These are phyloP conservation scores for Mionectes olivaceus DNA, from an alignment of 2,797 vertebrate genomes.

Conservation along the genomic window DNA sequence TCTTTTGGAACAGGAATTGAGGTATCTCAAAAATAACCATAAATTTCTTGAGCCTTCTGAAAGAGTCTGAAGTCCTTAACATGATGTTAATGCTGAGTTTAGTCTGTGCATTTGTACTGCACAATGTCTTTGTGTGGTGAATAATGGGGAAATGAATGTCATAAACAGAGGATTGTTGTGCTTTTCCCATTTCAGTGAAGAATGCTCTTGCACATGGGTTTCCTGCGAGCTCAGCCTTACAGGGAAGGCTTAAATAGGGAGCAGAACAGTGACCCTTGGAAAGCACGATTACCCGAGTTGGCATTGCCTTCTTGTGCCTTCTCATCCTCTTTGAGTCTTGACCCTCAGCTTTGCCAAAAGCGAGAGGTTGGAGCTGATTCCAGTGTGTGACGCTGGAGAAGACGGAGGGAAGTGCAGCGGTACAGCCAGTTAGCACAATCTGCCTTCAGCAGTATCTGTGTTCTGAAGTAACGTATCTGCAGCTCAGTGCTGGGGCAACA, in stretches of 20 bases:
- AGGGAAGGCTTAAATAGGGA: not conserved
- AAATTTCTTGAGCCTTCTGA: not conserved
- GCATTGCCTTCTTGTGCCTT: not conserved
- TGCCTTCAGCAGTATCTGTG: not conserved
- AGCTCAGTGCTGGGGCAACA: not conserved
- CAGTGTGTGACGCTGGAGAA: not conserved
- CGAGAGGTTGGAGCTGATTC: not conserved
- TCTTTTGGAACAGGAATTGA: not conserved
- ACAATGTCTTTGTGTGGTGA: not conserved
- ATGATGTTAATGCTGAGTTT: not conserved
- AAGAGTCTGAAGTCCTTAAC: not conserved
- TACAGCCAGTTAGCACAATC: not conserved
- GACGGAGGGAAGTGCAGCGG: not conserved
- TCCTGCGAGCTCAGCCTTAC: not conserved
- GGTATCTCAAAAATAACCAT: not conserved
- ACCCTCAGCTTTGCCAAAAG: not conserved
- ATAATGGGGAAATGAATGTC: not conserved
- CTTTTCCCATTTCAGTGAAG: not conserved
- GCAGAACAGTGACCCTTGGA: not conserved
- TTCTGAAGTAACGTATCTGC: not conserved
- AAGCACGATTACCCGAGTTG: accelerated
- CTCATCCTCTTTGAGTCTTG: not conserved
- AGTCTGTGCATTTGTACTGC: not conserved
- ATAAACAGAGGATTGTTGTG: not conserved
- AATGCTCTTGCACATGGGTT: not conserved